These are phyloP conservation scores for Gymnocypris eckloni DNA, from an alignment of 2,797 vertebrate genomes.

Conservation along the genomic window DNA sequence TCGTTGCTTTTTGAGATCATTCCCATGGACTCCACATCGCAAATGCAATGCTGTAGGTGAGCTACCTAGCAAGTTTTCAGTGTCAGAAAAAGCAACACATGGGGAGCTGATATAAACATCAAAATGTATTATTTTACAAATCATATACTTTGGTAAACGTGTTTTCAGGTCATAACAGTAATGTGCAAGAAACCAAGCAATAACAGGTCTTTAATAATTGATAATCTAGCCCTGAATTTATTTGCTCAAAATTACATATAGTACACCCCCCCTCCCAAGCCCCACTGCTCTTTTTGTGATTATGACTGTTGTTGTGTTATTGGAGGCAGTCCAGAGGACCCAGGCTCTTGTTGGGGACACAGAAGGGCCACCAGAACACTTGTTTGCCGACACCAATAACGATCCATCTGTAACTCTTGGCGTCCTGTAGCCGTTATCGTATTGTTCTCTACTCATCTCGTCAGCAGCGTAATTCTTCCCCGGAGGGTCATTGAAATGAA, in stretches of 20 bases:
- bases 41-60: neutral
- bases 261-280: too few relatives aligned
- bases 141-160: neutral
- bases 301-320: constrained; percentile 13
- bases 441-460: constrained; percentile 35
- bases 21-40: neutral
- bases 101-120: neutral
- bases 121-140: neutral
- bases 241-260: too few relatives aligned
- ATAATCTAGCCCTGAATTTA: neutral
- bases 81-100: neutral
- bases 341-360: constrained; percentile 26
- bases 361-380: constrained; percentile 32
- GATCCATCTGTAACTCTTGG: constrained; percentile 42
- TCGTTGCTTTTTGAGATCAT: neutral
- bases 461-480: constrained; percentile 50
- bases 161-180: neutral
- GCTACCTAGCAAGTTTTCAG: neutral
- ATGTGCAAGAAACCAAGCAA: neutral
- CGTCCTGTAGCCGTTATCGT: constrained; percentile 46
- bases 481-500: constrained; percentile 38
- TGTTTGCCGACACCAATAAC: constrained; percentile 48
- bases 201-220: neutral
- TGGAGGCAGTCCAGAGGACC: constrained; percentile 9
- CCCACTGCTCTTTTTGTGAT: constrained; percentile 10